Evolutionary conservation across 2,888 invertebrate species (phyloP), one percentile per base, ranked within the genome.

Genomic region (Eustalomyia histrio): DNA sequence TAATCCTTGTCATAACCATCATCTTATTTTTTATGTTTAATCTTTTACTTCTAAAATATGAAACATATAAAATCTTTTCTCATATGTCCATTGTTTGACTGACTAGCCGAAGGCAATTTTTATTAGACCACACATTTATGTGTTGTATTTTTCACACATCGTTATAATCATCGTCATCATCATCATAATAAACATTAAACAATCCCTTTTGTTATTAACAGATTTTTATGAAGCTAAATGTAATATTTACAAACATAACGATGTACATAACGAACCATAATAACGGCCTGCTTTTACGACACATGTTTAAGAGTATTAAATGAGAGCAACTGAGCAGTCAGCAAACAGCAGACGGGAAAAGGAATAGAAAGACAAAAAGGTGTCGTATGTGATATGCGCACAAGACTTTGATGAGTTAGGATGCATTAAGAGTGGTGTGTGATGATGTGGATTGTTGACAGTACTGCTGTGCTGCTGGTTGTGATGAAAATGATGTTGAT

Each of bases 131-230:
- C 16, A 53, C 50, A 39, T 72, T 69, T 78, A 47, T 47, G n/a
- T 72, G 72, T 72, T 72, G 24, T 2, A 17, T 55, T 75, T 75
- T 75, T 75, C 79, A 75, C 79, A 80, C 75, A 80, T 75, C 74
- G 75, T 75, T 35, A 50, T 64, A 68, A 79, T 35, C 47, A 64
- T 18, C 65, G 53, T 67, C n/a, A 60, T 60, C 16, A 60, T 60
- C 16, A 17, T 29, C 18, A 53, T 18, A 16, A 53, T n/a, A 18
- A 24, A 75, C 18, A 65, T 65, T 29, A 57, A 61, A 75, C 18
- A 47, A 64, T 35, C 29, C 33, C 39, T 35, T 65, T 65, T 50
- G 17, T 52, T 52, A 35, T 29, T 9, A 9, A 64, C 12, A 50
- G 24, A 64, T 63, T 39, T 63, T 76, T 76, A 58, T 58, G 63